Conservation (phyloP, 2,797 vertebrate genomes). For the Gorsachius magnificus region DNA sequence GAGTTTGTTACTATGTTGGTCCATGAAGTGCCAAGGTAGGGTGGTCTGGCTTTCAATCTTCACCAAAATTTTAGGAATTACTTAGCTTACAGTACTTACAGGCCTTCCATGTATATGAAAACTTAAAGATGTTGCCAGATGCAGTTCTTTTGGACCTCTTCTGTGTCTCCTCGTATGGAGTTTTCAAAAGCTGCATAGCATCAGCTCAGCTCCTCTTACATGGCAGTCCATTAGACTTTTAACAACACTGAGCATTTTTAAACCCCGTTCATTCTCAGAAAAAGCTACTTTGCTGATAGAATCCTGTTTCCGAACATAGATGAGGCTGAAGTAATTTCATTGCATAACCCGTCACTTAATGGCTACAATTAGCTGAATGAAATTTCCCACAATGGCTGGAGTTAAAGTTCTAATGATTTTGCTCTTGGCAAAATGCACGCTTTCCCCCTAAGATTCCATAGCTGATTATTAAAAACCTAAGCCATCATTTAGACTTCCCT, state of each 20-base stretch:
- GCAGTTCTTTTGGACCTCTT: not conserved
- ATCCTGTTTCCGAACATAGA: not conserved
- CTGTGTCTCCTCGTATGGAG: accelerated
- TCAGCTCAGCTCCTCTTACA: not conserved
- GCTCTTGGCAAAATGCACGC: constrained; percentile 19
- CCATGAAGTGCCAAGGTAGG: not conserved
- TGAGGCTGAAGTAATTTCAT: constrained; percentile 6
- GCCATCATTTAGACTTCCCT: constrained; percentile 30
- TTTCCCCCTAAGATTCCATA: not conserved
- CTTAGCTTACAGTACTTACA: not conserved
- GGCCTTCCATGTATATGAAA: not conserved
- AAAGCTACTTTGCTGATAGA: not conserved
- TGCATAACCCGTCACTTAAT: constrained; percentile 52
- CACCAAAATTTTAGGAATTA: not conserved
- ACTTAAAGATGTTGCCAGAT: not conserved
- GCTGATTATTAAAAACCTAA: constrained; percentile 56
- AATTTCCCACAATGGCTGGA: constrained; percentile 11
- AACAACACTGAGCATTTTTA: not conserved
- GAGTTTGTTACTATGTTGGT: not conserved
- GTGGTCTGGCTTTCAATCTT: not conserved
- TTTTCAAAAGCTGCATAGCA: not conserved
- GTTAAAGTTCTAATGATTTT: constrained; percentile 37
- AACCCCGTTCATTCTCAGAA: not conserved
- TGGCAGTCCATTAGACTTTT: not conserved
- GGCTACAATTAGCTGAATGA: constrained; percentile 46